Percentiles rank a stretch among this genome's conserved stretches.
phyloP scores from a whole-genome alignment of 2,113 vertebrate genomes.

The Ptilorrhoa leucosticta region DNA sequence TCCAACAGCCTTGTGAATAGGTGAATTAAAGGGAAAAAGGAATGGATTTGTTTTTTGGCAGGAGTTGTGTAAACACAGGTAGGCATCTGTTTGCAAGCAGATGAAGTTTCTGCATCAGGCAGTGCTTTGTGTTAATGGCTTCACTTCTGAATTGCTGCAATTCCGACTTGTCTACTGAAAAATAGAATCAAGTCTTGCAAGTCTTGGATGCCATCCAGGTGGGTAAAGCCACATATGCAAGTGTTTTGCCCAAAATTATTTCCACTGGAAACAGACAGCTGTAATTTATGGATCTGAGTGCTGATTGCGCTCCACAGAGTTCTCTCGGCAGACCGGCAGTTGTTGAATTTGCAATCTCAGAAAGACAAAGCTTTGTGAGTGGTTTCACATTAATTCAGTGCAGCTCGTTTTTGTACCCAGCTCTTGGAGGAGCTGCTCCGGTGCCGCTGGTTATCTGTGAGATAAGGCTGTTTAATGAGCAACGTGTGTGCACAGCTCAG shows the following conservation, averaged over 20 bases:
- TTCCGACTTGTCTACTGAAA: not conserved
- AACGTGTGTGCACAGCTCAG: not conserved
- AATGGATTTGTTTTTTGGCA: not conserved
- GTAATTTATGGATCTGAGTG: not conserved
- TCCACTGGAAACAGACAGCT: not conserved
- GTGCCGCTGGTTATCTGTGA: not conserved
- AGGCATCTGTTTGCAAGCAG: not conserved
- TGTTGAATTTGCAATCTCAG: not conserved
- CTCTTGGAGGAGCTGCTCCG: not conserved
- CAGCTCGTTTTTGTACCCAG: not conserved
- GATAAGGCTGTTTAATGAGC: not conserved
- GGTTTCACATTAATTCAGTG: not conserved
- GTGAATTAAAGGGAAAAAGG: not conserved
- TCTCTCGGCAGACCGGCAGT: not conserved
- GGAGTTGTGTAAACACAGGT: not conserved
- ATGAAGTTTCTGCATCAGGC: not conserved
- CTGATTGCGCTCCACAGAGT: not conserved
- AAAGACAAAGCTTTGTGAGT: not conserved
- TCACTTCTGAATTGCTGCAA: not conserved
- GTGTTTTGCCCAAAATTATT: not conserved
- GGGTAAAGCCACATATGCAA: not conserved
- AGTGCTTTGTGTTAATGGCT: not conserved
- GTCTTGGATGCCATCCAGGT: not conserved
- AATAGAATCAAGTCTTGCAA: not conserved
- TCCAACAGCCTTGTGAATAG: no score